Evolutionary conservation across 2,113 vertebrate genomes (phyloP).

Genomic region (Protobothrops flavoviridis): DNA sequence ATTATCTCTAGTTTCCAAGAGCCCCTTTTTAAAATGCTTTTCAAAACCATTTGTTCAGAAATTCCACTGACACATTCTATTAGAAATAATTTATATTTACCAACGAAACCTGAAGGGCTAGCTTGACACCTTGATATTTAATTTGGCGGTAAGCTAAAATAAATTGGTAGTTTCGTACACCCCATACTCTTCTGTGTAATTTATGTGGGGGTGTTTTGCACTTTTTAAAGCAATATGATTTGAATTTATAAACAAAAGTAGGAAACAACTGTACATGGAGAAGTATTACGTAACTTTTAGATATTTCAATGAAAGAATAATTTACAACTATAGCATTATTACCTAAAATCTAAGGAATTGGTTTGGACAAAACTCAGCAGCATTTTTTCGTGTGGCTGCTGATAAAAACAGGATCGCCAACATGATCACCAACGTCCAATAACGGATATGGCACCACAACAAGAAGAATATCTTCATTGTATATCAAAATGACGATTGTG

Average conservation of each 20-base stretch:
- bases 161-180: slow-evolving; percentile 58
- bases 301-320: slow-evolving; percentile 9
- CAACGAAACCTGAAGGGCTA: slow-evolving; percentile 63
- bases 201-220: slow-evolving; percentile 31
- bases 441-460: too few relatives aligned
- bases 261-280: slow-evolving; percentile 28
- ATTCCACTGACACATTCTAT: slow-evolving; percentile 61
- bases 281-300: slow-evolving; percentile 33
- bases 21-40: slow-evolving; percentile 47
- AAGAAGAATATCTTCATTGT: not conserved
- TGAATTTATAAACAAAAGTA: slow-evolving; percentile 50
- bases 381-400: too few relatives aligned
- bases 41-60: slow-evolving; percentile 65
- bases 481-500: not conserved
- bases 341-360: too few relatives aligned
- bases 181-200: slow-evolving; percentile 18
- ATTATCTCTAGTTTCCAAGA: slow-evolving; percentile 63
- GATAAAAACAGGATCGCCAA: too few relatives aligned
- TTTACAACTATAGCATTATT: slow-evolving; percentile 6
- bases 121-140: slow-evolving; percentile 65
- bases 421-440: too few relatives aligned
- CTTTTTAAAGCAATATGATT: slow-evolving; percentile 48
- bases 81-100: slow-evolving; percentile 66
- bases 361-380: too few relatives aligned
- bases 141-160: slow-evolving; percentile 49